Base-by-base conservation (phyloP, 2,888 invertebrate genomes). In the Willowsia nigromaculata region DNA sequence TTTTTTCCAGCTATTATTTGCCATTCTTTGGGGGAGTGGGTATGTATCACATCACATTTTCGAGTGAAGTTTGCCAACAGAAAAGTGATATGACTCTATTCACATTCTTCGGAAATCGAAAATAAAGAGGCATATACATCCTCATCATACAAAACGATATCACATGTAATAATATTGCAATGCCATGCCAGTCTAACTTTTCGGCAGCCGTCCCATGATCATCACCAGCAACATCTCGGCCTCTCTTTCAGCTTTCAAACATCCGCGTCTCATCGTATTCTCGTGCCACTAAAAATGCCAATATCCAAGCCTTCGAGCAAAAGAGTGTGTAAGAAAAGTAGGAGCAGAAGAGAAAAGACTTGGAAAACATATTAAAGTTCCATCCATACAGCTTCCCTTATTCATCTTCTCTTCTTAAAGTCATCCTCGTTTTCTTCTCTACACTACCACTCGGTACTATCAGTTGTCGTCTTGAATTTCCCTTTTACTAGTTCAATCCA, bases 401-500 rank as follows among this genome's bases (percentile, higher is more conserved):
- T 33, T 78, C 22, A 5, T 22, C 27, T 18, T 33, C 27, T 65
- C 62, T 25, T 65, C 47, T 50, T 50, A 9, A 43, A 9, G 9
- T 43, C 53, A 7, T 81, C 47, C 4, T 22, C 22, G 47, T 47
- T 43, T 76, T 25, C 40, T n/a, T n/a, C n/a, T n/a, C n/a, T n/a
- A n/a, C 37, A 7, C 40, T 33, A 33, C 65, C 5, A 13, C n/a
- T n/a, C n/a, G n/a, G n/a, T n/a, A n/a, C 78, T 50, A 50, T 50
- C 50, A 50, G 15, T 30, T 78, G 78, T 78, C 82, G 22, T 65
- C 30, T 82, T 47, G 43, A 82, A 82, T 82, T 82, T 82, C 82
- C 65, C 53, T 65, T 59, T 81, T 59, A 47, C 80, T 81, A 82
- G 65, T 82, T 65, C 43, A 65, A 62, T 50, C 83, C 27, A 65